Evolutionary conservation across 2,888 invertebrate species (phyloP).

Genomic region (Pandemis cinnamomeana): DNA sequence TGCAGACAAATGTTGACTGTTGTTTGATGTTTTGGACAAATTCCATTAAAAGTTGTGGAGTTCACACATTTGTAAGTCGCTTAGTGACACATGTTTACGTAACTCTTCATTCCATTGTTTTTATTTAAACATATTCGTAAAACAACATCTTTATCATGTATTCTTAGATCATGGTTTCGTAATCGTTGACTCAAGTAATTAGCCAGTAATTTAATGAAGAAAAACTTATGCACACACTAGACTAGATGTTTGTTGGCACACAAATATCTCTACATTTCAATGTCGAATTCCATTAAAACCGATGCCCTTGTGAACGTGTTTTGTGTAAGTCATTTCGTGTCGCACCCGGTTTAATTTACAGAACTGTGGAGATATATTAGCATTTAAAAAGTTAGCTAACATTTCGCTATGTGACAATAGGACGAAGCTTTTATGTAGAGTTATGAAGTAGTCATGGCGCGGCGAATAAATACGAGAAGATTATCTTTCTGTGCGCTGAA

Average conservation of each 20-base stretch:
- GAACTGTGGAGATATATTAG: neutral
- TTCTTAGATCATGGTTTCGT: conserved; percentile 2
- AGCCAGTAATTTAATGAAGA: conserved; percentile 9
- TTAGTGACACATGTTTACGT: neutral
- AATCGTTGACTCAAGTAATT: conserved; percentile 10
- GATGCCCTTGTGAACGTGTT: conserved; percentile 32
- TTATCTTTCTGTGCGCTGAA: too few species aligned
- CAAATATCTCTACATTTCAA: conserved; percentile 30
- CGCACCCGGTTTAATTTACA: neutral
- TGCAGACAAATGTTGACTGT: neutral
- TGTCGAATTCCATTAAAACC: conserved; percentile 37
- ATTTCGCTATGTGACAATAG: too few species aligned
- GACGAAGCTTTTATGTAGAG: too few species aligned
- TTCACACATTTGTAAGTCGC: neutral
- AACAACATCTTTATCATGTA: neutral
- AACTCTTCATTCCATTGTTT: neutral
- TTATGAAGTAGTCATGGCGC: too few species aligned
- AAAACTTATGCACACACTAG: conserved; percentile 18
- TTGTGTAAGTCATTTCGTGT: conserved; percentile 26
- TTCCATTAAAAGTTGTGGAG: neutral
- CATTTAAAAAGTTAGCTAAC: too few species aligned
- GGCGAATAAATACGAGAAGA: too few species aligned
- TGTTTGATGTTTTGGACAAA: neutral
- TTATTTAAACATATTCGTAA: neutral
- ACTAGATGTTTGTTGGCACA: conserved; percentile 29